Evolutionary conservation across 2,797 vertebrate genomes (phyloP).

Genomic region (Poeciliopsis turneri): DNA sequence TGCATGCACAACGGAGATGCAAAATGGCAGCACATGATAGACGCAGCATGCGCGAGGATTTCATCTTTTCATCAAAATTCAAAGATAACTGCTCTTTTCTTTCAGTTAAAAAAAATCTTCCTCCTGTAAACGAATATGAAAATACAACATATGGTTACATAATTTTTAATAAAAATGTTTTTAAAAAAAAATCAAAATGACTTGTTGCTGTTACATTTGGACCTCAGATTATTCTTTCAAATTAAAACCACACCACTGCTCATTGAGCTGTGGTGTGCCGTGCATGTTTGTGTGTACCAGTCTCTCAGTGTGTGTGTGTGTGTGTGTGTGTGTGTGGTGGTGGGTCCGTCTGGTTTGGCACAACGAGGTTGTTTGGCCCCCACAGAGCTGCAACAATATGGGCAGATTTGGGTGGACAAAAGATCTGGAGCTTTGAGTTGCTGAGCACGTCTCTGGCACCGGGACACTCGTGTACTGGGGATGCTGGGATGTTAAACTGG

Average conservation of each 20-base stretch:
- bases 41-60: background rate
- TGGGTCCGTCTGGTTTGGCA: conserved; percentile 66
- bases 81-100: background rate
- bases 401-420: conserved; percentile 88
- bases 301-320: conserved; percentile 23
- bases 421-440: conserved; percentile 84
- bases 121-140: background rate
- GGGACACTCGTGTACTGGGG: conserved; percentile 39
- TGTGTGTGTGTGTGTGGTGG: conserved; percentile 22
- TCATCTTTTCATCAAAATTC: background rate
- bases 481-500: conserved; percentile 36
- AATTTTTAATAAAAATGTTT: background rate
- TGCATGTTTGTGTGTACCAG: conserved; percentile 13
- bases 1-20: conserved; percentile 16
- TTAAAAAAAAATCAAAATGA: background rate
- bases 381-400: conserved; percentile 84
- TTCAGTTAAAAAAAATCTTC: background rate
- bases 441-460: conserved; percentile 84
- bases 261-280: conserved; percentile 19
- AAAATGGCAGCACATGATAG: conserved; percentile 49
- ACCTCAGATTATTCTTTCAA: conserved; percentile 15
- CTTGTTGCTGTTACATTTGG: background rate
- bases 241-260: conserved; percentile 20
- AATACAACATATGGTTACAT: background rate
- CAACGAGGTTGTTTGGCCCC: conserved; percentile 74